A percentile compares a stretch with the other conserved stretches of the same genome.
These are phyloP conservation scores for Leptodactylus fuscus DNA, from an alignment of 2,113 vertebrate species.

Conservation along the genomic window DNA sequence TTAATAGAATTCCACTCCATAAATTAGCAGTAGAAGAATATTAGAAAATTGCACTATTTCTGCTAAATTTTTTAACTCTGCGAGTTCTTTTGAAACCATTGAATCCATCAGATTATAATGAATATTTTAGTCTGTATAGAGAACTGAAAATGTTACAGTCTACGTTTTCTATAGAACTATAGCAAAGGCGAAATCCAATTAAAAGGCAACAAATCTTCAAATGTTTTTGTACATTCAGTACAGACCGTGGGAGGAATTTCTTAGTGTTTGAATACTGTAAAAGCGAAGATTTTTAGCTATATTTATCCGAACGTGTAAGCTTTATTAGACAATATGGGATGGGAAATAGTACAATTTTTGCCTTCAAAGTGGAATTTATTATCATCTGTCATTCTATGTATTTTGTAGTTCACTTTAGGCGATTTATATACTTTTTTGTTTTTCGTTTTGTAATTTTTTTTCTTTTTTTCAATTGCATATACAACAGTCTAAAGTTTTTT, in stretches of 20 bases:
- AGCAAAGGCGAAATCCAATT: not conserved
- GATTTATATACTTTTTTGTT: too few relatives aligned
- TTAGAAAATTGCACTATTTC: too few relatives aligned
- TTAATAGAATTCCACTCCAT: too few relatives aligned
- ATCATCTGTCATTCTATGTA: not conserved
- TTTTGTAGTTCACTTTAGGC: not conserved
- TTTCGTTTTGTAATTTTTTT: too few relatives aligned
- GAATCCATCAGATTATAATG: not conserved
- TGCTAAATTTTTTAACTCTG: too few relatives aligned
- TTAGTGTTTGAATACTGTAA: not conserved
- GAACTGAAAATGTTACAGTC: not conserved
- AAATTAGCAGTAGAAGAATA: too few relatives aligned
- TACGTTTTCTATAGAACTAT: not conserved
- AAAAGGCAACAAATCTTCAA: not conserved
- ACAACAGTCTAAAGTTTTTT: too few relatives aligned
- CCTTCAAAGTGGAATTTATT: not conserved
- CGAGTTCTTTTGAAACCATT: too few relatives aligned
- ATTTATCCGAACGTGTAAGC: not conserved
- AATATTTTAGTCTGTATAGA: not conserved
- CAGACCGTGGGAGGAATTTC: slow-evolving; percentile 14
- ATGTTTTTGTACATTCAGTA: slow-evolving; percentile 12
- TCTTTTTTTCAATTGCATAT: too few relatives aligned
- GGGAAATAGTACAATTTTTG: not conserved
- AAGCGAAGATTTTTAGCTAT: slow-evolving; percentile 2
- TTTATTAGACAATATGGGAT: not conserved